A percentile compares a stretch with the other conserved stretches of the same genome.
These are phyloP conservation scores for Anguilla obscura DNA, from an alignment of 2,797 vertebrate genomes.

Conservation along the genomic window DNA sequence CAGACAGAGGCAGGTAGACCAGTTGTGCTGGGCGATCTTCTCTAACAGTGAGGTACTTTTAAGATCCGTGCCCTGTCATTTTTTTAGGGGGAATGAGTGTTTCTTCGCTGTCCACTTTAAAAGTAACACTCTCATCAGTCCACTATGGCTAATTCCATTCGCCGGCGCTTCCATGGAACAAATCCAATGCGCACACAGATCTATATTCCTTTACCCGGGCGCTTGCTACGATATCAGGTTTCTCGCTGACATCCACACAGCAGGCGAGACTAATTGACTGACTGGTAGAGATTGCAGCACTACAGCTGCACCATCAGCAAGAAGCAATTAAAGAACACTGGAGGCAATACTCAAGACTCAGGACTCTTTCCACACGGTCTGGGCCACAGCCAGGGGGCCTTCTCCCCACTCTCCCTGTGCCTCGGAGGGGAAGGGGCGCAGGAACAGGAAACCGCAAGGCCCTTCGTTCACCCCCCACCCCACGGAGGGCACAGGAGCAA, in stretches of 20 bases:
- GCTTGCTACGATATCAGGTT: conserved; percentile 31
- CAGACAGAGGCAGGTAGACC: background rate
- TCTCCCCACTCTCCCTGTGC: conserved; percentile 37
- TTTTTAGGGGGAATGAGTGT: conserved; percentile 49
- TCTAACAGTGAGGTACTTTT: background rate
- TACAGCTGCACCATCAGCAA: conserved; percentile 44
- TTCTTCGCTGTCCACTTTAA: conserved; percentile 50
- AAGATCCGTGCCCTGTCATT: background rate
- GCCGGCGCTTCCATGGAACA: conserved; percentile 61
- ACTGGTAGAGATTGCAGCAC: conserved; percentile 51
- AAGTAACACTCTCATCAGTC: conserved; percentile 42
- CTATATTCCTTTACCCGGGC: background rate
- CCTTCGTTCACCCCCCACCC: conserved; percentile 7
- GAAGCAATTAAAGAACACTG: conserved; percentile 16
- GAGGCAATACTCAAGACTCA: conserved; percentile 31
- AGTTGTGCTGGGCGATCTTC: background rate
- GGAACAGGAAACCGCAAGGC: conserved; percentile 53
- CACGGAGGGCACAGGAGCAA: background rate
- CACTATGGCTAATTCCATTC: conserved; percentile 51
- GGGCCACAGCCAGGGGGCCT: conserved; percentile 36
- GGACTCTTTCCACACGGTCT: conserved; percentile 36
- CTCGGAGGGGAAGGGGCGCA: conserved; percentile 39
- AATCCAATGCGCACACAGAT: conserved; percentile 37
- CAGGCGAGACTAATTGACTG: conserved; percentile 22
- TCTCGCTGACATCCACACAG: conserved; percentile 11